These are phyloP conservation scores for Megalops cyprinoides DNA, from an alignment of 2,797 vertebrate species.

Conservation along the genomic window DNA sequence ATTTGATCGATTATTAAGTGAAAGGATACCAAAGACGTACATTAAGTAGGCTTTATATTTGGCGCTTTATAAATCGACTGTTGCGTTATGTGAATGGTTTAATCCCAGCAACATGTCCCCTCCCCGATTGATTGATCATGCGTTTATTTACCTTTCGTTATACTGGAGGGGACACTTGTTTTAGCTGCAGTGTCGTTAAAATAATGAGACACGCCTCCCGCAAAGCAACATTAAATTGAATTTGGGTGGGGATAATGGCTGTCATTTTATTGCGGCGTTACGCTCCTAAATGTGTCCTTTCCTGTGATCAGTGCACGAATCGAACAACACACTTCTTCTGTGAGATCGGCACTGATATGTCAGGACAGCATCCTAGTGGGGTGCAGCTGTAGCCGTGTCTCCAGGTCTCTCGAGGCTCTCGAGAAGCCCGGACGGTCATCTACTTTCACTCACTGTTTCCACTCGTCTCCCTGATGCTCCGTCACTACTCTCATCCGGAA, in stretches of 20 bases:
- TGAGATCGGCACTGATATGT: neutral
- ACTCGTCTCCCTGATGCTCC: neutral
- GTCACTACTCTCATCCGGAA: neutral
- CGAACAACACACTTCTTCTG: neutral
- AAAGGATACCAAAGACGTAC: too few relatives aligned
- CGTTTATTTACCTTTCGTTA: neutral
- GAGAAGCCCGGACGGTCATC: neutral
- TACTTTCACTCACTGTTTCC: neutral
- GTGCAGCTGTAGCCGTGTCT: neutral
- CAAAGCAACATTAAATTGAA: neutral
- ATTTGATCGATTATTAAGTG: too few relatives aligned
- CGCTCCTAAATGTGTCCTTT: neutral
- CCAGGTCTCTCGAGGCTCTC: neutral
- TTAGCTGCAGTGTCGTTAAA: neutral
- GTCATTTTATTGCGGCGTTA: neutral
- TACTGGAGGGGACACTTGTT: neutral
- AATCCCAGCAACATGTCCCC: neutral
- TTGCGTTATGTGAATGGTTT: too few relatives aligned
- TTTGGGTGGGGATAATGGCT: neutral
- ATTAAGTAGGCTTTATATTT: too few relatives aligned
- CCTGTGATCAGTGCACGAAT: neutral
- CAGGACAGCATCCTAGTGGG: neutral
- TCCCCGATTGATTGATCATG: neutral
- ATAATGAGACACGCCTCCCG: neutral
- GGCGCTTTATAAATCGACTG: too few relatives aligned